Evolutionary conservation across 2,113 vertebrate genomes (phyloP), one percentile per base, ranked within the genome.

Genomic region (Cyprinodon brontotheroides): DNA sequence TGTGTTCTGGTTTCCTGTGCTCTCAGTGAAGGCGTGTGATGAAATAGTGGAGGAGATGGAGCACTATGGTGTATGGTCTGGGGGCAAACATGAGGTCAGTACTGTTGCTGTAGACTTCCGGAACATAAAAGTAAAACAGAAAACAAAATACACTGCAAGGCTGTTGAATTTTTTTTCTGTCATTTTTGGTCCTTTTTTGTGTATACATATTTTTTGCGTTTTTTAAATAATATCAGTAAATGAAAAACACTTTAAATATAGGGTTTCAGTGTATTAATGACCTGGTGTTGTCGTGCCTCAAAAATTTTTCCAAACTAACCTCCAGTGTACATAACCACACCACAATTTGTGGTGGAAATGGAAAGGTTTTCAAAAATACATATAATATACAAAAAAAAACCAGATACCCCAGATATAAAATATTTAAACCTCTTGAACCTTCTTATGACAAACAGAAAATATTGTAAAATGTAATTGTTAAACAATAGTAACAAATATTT

Each of bases 1-100:
- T 95, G 98, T 99, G 15, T 99, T 96, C 92, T 99, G 98, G 98
- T 99, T 99, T 87, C 98, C 98, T 4, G 95, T 99, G 83, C 94
- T 99, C 90, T 96, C 97, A 39, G 96, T 96, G 67, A 75, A 93
- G 65, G 96, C 95, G 67, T 99, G 98, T 89, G 96, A 99, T 87
- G 96, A 99, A 80, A 41, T 99, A 59, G 96, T 99, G 1, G 94
- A 97, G 84, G 98, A 99, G 93, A 98, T 99, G 96, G 98, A 99
- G 82, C 93, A 98, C 84, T 96, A 89, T 64, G 98, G 98, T 29
- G 87, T 96, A 3, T 99, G 98, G 98, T 99, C 98, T 64, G 98
- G 98, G 66, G 97, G 97, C 74, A 96, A 73, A 81, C 95, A 97
- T 77, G 88, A 96, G 88, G 98, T 99, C 90, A 95, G 97, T 91